Evolutionary conservation across 2,797 vertebrate species (phyloP).

Genomic region (Perodicticus potto): DNA sequence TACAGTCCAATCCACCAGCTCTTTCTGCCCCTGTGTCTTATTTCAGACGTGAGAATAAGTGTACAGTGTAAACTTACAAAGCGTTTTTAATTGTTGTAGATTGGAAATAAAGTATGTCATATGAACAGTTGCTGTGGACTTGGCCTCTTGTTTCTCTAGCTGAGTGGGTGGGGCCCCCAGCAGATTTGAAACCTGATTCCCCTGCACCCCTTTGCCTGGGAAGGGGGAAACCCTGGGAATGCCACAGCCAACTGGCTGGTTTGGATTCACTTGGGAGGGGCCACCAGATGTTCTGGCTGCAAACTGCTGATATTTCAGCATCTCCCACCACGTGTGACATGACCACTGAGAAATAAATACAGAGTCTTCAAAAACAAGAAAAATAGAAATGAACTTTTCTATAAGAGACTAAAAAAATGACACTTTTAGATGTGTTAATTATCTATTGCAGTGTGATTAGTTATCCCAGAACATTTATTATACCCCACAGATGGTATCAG

Average conservation of each 20-base stretch:
- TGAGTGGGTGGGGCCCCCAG: neutral
- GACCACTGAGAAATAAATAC: constrained; percentile 54
- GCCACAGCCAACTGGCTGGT: neutral
- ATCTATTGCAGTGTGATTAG: neutral
- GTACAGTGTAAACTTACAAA: constrained; percentile 86
- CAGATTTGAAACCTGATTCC: constrained; percentile 36
- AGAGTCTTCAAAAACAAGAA: constrained; percentile 3
- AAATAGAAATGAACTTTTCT: constrained; percentile 1
- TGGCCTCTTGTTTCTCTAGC: constrained; percentile 44
- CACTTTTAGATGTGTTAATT: neutral
- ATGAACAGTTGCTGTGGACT: constrained; percentile 67
- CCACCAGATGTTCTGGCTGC: neutral
- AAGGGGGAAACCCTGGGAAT: neutral
- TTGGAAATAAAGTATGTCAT: constrained; percentile 85
- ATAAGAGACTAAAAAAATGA: neutral
- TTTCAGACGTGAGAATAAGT: constrained; percentile 76
- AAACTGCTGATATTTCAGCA: neutral
- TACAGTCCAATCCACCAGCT: constrained; percentile 67
- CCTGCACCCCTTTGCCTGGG: neutral
- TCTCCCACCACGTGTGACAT: constrained; percentile 18
- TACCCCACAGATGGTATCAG: neutral
- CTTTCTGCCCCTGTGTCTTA: constrained; percentile 74
- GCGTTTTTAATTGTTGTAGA: constrained; percentile 85
- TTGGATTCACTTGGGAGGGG: neutral
- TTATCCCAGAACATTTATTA: neutral